Percentiles rank a stretch among this genome's conserved stretches.
phyloP scores from a whole-genome alignment of 2,113 vertebrate species.

The Brachypteracias leptosomus region DNA sequence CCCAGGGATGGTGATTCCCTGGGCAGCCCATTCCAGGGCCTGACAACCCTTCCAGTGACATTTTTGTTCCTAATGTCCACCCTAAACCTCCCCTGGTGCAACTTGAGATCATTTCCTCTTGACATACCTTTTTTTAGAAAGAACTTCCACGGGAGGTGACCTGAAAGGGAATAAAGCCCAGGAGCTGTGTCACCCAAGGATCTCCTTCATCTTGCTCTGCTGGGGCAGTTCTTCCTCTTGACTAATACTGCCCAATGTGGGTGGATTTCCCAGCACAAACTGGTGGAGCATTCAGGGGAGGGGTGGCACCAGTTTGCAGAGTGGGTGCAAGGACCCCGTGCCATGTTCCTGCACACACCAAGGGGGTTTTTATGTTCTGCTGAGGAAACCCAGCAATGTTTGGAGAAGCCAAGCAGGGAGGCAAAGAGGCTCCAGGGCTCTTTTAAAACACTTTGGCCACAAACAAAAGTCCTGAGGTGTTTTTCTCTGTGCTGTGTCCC shows the following conservation, averaged over 20 bases:
- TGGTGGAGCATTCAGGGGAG: background rate
- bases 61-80: too few species aligned
- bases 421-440: background rate
- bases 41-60: too few species aligned
- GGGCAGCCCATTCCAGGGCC: too few species aligned
- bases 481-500: conserved; percentile 4
- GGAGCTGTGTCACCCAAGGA: background rate
- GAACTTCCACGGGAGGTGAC: background rate
- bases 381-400: background rate
- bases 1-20: background rate
- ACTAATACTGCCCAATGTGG: rapidly evolving
- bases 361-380: background rate
- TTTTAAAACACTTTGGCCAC: background rate
- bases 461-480: background rate
- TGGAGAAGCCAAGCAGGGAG: background rate
- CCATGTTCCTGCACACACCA: rapidly evolving
- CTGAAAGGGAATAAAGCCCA: background rate
- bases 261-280: background rate
- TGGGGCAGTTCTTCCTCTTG: background rate
- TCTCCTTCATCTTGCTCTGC: background rate
- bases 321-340: background rate
- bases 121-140: background rate
- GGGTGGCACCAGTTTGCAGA: background rate
- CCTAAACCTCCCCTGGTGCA: too few species aligned
- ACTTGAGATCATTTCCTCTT: too few species aligned